A percentile compares a stretch with the other conserved stretches of the same genome.
phyloP scores from a whole-genome alignment of 2,797 vertebrate genomes.

The Chaetophractus vellerosus region DNA sequence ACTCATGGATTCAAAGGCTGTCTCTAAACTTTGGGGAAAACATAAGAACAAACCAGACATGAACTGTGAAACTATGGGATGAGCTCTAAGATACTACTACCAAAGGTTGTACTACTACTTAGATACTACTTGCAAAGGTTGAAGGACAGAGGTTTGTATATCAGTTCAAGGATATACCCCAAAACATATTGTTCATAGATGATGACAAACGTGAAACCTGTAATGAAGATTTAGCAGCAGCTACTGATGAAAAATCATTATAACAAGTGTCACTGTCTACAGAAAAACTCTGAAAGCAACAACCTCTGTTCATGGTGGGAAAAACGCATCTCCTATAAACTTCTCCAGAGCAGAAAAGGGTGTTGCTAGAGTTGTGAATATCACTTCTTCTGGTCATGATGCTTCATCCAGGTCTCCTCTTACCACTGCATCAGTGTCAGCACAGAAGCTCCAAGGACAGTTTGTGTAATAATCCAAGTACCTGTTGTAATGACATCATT shows the following conservation, averaged over 20 bases:
- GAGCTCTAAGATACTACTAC: slow-evolving; percentile 98
- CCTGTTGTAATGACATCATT: slow-evolving; percentile 97
- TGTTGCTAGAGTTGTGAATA: slow-evolving; percentile 91
- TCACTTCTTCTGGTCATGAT: slow-evolving; percentile 90
- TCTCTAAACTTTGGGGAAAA: slow-evolving; percentile 98
- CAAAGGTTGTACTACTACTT: too few species aligned
- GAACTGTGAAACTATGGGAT: slow-evolving; percentile 99
- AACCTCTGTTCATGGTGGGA: slow-evolving; percentile 91
- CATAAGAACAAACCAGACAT: slow-evolving; percentile 99
- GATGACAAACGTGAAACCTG: slow-evolving; percentile 94
- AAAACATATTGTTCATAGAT: slow-evolving; percentile 98
- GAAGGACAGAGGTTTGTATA: slow-evolving; percentile 98
- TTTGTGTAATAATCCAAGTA: slow-evolving; percentile 98
- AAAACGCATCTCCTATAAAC: slow-evolving; percentile 89
- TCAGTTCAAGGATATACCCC: slow-evolving; percentile 99
- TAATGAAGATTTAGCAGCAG: slow-evolving; percentile 91
- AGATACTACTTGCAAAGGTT: slow-evolving; percentile 98
- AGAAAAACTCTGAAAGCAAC: slow-evolving; percentile 93
- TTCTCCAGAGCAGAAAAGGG: slow-evolving; percentile 91
- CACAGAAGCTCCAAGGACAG: slow-evolving; percentile 92
- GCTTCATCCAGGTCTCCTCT: slow-evolving; percentile 92
- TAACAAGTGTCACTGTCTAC: slow-evolving; percentile 93
- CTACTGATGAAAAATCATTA: slow-evolving; percentile 92
- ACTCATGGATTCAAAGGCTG: slow-evolving; percentile 98
- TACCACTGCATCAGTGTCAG: slow-evolving; percentile 91